Evolutionary conservation across 1,140 invertebrate species (phyloP), one percentile per base, ranked within the genome.

Genomic region (Spodoptera frugiperda): DNA sequence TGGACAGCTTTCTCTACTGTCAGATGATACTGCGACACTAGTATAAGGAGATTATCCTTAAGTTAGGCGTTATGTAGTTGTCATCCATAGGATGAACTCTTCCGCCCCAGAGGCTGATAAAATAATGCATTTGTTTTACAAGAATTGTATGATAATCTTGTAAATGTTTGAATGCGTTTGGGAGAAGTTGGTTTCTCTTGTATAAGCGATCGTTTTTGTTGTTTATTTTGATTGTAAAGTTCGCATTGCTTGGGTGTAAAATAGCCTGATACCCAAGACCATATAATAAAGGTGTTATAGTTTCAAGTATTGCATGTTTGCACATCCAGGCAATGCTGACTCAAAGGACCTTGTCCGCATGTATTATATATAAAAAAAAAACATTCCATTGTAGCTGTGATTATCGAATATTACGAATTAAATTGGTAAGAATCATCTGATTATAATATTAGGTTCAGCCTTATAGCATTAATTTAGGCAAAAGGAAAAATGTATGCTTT

Each of bases 1-100:
- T 93, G 80, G 91, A 93, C 87, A 91, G 90, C 81, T 91, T 91
- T 78, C 87, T 92, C 30, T 92, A 91, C 78, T 93, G 91, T 76
- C 91, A 93, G 72, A 92, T 93, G 87, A 91, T 93, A 81, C 88
- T 93, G 19, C 78, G 86, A 77, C 91, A 93, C 82, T 93, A 88
- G 80, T 79, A 78, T 59, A 76, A 21, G 67, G 48, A 33, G 19
- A 59, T 48, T 25, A 57, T 48, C 44, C 11, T 5, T 39, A 59
- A 57, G 14, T 49, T 67, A 67, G 63, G 39, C 44, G 63, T 25
- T 48, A 25, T 25, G 49, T 72, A 55, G 68, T 57, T 3, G 44
- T 25, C 55, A 65, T 75, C 72, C 57, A 14, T 75, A 75, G 59
- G 57, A 54, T 61, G 71, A n/a, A 3, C 55, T 44, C 44, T 44